phyloP scores from a whole-genome alignment of 30 jellyfish, hydroid and myxozoan genomes.

The Calvadosia cruxmelitensis region DNA sequence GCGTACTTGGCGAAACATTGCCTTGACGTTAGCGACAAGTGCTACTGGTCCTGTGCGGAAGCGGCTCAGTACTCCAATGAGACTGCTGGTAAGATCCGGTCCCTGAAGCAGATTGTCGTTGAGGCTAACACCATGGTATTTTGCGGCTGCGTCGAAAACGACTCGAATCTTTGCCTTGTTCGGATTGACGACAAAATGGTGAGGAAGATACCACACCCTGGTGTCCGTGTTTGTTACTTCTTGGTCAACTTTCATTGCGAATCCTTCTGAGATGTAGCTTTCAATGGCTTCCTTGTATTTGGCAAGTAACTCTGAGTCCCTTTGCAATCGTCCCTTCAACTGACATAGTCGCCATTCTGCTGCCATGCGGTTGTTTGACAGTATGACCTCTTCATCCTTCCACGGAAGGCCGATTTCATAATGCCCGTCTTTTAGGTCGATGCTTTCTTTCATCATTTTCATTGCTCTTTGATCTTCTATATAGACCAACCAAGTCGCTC shows the following conservation, averaged over 20 bases:
- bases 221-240: not conserved
- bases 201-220: not conserved
- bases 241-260: not conserved
- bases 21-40: not conserved
- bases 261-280: not conserved
- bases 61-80: not conserved
- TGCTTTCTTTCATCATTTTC: slow-evolving; percentile 7
- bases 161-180: not conserved
- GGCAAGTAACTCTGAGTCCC: not conserved
- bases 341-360: slow-evolving; percentile 13
- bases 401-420: slow-evolving; percentile 31
- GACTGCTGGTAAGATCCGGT: not conserved
- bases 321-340: not conserved
- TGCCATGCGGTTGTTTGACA: slow-evolving; percentile 13
- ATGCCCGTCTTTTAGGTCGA: slow-evolving; percentile 21
- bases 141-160: slow-evolving; percentile 1
- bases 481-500: slow-evolving; percentile 15
- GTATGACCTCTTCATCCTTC: slow-evolving; percentile 6
- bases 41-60: not conserved
- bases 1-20: not conserved
- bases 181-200: not conserved
- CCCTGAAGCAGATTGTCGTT: not conserved
- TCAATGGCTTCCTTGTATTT: slow-evolving; percentile 4
- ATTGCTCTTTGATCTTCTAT: slow-evolving; percentile 16
- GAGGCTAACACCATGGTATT: not conserved